Evolutionary conservation across 2,888 invertebrate genomes (phyloP).

Genomic region (Drosophila bunnanda): DNA sequence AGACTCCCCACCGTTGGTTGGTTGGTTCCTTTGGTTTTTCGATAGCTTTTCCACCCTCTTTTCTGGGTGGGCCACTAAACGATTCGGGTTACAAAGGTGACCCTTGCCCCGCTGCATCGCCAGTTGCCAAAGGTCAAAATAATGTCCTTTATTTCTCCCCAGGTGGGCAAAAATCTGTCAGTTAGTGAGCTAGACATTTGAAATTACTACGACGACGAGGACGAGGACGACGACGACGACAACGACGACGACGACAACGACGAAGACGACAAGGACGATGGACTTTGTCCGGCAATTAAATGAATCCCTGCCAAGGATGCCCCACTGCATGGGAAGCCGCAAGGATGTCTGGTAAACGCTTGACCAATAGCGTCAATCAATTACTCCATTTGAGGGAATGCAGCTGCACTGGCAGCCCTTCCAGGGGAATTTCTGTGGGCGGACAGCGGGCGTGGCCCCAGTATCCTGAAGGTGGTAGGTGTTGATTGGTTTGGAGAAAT

Average conservation of each 20-base stretch:
- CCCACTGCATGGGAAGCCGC: conserved; percentile 11
- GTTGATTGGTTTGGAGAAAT: conserved; percentile 14
- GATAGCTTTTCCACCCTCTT: not conserved
- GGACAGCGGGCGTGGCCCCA: conserved; percentile 2
- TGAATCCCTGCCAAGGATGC: conserved; percentile 29
- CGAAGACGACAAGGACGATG: not conserved
- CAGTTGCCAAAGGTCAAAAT: conserved; percentile 28
- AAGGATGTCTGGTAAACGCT: conserved; percentile 34
- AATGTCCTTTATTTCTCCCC: conserved; percentile 21
- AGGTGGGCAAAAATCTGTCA: conserved; percentile 21
- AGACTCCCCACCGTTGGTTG: not conserved
- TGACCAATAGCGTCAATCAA: conserved; percentile 43
- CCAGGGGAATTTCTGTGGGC: conserved; percentile 5
- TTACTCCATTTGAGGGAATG: conserved; percentile 31
- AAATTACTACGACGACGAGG: conserved; percentile 11
- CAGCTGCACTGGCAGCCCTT: conserved; percentile 13
- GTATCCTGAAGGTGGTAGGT: conserved; percentile 1
- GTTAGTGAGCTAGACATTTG: conserved; percentile 4
- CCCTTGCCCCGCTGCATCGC: conserved; percentile 27
- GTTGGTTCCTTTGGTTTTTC: conserved; percentile 1
- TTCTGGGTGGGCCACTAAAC: conserved; percentile 6
- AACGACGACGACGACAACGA: conserved; percentile 4
- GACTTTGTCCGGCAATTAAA: conserved; percentile 29
- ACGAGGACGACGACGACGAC: conserved; percentile 5
- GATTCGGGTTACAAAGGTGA: conserved; percentile 29